Conservation (phyloP, 2,113 vertebrate genomes). For the Heptranchias perlo region DNA sequence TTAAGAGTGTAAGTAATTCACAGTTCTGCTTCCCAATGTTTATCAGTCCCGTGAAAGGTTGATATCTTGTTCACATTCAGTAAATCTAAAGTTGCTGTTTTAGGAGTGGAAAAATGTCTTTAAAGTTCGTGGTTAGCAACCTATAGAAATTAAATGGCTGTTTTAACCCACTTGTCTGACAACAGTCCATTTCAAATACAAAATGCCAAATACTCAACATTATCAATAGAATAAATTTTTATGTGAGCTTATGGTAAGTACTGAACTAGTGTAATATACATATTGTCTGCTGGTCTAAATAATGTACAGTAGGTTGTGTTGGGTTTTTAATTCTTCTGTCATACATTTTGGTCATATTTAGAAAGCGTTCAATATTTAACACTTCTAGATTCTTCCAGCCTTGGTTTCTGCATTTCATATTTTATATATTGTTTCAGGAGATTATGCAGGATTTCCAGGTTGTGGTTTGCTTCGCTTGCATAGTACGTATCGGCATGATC, state of each 20-base stretch:
- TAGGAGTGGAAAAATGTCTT: too few relatives aligned
- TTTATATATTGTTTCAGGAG: slow-evolving; percentile 58
- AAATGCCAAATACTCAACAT: background rate
- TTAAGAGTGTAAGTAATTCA: background rate
- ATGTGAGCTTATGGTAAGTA: background rate
- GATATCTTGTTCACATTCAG: background rate
- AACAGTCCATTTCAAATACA: background rate
- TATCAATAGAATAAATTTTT: background rate
- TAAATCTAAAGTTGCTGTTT: background rate
- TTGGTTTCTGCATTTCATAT: background rate
- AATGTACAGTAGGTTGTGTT: background rate
- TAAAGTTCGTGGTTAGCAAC: too few relatives aligned
- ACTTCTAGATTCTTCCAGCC: background rate
- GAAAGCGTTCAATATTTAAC: background rate
- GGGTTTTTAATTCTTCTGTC: background rate
- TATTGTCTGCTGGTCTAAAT: background rate
- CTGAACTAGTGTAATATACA: background rate
- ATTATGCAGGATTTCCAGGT: slow-evolving; percentile 83
- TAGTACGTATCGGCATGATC: slow-evolving; percentile 80
- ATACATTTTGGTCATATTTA: background rate
- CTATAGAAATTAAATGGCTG: background rate
- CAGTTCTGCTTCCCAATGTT: background rate
- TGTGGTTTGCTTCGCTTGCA: slow-evolving; percentile 80
- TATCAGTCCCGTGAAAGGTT: background rate
- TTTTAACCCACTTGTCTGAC: background rate